Conservation (phyloP, 2,113 vertebrate genomes). For the Aegithalos caudatus region DNA sequence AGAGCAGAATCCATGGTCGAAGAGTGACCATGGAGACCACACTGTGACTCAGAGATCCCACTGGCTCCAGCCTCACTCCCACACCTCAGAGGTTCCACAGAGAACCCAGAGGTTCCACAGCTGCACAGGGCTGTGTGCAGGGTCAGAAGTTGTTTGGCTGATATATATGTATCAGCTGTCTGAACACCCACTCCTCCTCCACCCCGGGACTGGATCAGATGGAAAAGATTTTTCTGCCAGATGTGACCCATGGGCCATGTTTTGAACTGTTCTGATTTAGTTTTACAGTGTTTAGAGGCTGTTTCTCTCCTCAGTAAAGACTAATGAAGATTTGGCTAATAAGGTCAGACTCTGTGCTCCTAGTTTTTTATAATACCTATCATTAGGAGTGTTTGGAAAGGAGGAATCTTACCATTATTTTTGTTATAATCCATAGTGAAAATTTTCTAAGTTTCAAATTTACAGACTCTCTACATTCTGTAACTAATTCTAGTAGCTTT, state of each 20-base stretch:
- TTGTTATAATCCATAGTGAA: neutral
- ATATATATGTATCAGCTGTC: neutral
- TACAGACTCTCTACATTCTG: neutral
- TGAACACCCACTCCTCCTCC: neutral
- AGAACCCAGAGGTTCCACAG: neutral
- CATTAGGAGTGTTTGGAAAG: neutral
- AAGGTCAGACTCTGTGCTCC: neutral
- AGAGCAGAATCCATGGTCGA: neutral
- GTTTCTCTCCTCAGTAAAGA: neutral
- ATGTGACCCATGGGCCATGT: neutral
- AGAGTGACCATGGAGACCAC: neutral
- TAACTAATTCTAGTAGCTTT: conserved; percentile 51
- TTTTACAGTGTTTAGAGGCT: neutral
- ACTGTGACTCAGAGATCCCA: neutral
- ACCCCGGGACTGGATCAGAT: neutral
- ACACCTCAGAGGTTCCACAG: neutral
- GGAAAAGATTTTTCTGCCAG: conserved; percentile 7
- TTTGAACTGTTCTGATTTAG: neutral
- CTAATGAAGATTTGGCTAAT: neutral
- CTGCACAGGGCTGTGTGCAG: neutral
- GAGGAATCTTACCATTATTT: neutral
- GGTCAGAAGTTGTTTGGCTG: neutral
- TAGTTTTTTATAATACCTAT: neutral
- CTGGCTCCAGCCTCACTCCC: neutral
- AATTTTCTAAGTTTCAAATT: neutral